These are phyloP conservation scores for Castor canadensis DNA, from an alignment of 2,113 vertebrate genomes.

Conservation along the genomic window DNA sequence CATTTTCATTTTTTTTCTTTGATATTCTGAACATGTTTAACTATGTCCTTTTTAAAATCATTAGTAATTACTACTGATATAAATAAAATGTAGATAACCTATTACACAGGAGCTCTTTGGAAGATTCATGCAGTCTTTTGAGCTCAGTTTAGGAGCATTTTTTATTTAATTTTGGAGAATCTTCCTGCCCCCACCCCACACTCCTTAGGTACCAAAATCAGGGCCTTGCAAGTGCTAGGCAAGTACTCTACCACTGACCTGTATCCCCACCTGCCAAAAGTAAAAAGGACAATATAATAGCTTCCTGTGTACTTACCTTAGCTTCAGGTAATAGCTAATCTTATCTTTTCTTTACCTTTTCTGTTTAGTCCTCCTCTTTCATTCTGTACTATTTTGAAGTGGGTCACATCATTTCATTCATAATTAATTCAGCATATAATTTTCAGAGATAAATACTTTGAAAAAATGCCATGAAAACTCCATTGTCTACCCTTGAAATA, in stretches of 20 bases:
- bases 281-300: background rate
- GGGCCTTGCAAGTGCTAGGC: background rate
- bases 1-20: background rate
- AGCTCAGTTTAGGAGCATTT: background rate
- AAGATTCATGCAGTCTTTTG: background rate
- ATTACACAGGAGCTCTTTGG: background rate
- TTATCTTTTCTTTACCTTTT: background rate
- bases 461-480: background rate
- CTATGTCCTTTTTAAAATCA: background rate
- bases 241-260: too few relatives aligned
- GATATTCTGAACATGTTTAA: background rate
- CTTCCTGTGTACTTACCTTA: background rate
- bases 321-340: background rate
- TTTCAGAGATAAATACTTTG: background rate
- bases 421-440: slow-evolving; percentile 22
- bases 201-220: background rate
- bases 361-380: background rate
- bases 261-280: too few relatives aligned
- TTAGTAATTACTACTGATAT: background rate
- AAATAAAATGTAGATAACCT: background rate
- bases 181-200: background rate
- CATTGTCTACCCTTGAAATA: background rate
- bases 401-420: too few relatives aligned
- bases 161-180: slow-evolving; percentile 33
- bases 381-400: background rate